A percentile compares a stretch with the other conserved stretches of the same genome.
Evolutionary conservation across 2,113 vertebrate species (phyloP).

Genomic region (Triplophysa tibetana): DNA sequence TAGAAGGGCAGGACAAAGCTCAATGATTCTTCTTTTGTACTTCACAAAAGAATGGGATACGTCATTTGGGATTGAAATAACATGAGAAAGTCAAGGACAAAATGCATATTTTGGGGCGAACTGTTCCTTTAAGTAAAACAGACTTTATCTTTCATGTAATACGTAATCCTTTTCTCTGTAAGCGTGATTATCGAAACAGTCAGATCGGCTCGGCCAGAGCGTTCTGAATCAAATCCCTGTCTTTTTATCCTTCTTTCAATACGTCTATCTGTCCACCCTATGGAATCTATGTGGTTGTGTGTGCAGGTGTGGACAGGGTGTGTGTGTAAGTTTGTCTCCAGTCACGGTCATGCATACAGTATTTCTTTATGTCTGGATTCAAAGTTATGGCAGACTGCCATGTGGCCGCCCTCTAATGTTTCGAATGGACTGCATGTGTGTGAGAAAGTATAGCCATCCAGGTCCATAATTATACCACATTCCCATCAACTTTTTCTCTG

Average conservation of each 20-base stretch:
- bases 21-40: no score
- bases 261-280: constrained; percentile 33
- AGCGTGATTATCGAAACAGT: neutral
- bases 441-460: constrained; percentile 22
- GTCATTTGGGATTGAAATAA: no score
- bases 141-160: neutral
- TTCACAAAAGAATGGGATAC: no score
- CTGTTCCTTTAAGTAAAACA: neutral
- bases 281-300: constrained; percentile 46
- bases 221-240: constrained; percentile 17
- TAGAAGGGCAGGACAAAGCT: no score
- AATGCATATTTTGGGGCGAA: no score
- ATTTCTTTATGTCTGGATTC: constrained; percentile 53
- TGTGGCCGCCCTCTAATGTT: constrained; percentile 23
- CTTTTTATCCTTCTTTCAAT: constrained; percentile 17
- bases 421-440: constrained; percentile 5
- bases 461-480: constrained; percentile 54
- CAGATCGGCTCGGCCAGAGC: neutral
- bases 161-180: neutral
- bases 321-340: neutral
- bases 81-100: no score
- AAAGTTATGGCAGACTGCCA: constrained; percentile 37
- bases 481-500: constrained; percentile 40
- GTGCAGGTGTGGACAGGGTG: constrained; percentile 41
- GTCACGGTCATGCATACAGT: constrained; percentile 35